A percentile compares a stretch with the other conserved stretches of the same genome.
Evolutionary conservation across 2,888 invertebrate genomes (phyloP).

Genomic region (Orthonychiurus folsomi): DNA sequence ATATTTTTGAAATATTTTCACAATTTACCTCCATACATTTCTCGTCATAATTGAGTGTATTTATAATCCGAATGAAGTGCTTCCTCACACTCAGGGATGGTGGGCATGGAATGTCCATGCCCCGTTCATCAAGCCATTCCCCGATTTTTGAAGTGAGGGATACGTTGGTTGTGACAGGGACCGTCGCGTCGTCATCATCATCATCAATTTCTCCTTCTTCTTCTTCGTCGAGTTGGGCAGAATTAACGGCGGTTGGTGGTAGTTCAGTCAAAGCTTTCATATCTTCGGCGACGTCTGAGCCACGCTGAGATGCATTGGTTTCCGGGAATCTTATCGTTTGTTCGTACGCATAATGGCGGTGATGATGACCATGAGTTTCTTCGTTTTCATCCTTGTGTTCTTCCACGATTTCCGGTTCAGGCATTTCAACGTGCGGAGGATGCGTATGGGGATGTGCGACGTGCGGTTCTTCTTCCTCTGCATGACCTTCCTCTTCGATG

Average conservation of each 20-base stretch:
- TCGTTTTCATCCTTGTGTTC: too few relatives aligned
- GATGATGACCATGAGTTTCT: too few relatives aligned
- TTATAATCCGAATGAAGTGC: conserved; percentile 17
- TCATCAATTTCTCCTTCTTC: not conserved
- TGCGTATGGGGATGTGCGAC: too few relatives aligned
- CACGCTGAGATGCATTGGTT: conserved; percentile 11
- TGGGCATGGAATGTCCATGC: not conserved
- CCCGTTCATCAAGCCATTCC: conserved; percentile 6
- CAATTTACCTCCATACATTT: conserved; percentile 16
- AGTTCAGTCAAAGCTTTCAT: conserved; percentile 5
- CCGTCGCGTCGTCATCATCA: not conserved
- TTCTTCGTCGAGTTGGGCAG: not conserved
- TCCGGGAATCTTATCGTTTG: not conserved
- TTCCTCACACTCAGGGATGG: not conserved
- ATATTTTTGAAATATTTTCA: conserved; percentile 1
- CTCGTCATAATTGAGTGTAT: conserved; percentile 20
- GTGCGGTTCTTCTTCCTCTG: too few relatives aligned
- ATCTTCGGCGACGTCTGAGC: not conserved
- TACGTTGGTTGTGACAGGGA: not conserved
- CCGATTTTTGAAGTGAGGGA: not conserved
- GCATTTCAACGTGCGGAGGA: too few relatives aligned
- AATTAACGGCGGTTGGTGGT: conserved; percentile 3
- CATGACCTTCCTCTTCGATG: too few relatives aligned
- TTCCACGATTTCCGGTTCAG: too few relatives aligned
- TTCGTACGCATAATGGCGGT: too few relatives aligned